phyloP scores from a whole-genome alignment of 2,113 vertebrate genomes.

The Argyrosomus japonicus region DNA sequence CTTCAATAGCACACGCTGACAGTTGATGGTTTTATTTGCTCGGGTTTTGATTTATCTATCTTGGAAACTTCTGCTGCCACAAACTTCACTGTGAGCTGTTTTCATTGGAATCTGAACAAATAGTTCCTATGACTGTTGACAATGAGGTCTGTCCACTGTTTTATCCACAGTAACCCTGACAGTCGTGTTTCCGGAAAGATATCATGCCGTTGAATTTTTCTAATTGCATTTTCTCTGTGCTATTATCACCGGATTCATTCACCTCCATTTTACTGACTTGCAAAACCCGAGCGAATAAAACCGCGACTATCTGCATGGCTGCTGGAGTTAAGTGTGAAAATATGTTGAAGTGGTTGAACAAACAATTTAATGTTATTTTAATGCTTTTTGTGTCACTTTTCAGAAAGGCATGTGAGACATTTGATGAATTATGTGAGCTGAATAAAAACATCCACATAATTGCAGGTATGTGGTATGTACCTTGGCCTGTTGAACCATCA shows the following conservation, averaged over 20 bases:
- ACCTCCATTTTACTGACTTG: not conserved
- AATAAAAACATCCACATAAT: slow-evolving; percentile 51
- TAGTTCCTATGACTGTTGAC: not conserved
- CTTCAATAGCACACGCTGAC: not conserved
- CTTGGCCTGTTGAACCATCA: slow-evolving; percentile 46
- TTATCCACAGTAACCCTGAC: not conserved
- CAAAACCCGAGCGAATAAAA: not conserved
- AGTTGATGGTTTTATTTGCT: not conserved
- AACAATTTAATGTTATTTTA: not conserved
- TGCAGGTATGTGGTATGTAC: slow-evolving; percentile 44
- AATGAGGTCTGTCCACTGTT: not conserved
- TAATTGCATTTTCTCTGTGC: not conserved
- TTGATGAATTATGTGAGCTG: slow-evolving; percentile 14
- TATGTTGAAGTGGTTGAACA: not conserved
- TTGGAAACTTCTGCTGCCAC: slow-evolving; percentile 12
- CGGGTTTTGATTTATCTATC: not conserved
- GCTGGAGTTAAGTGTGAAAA: not conserved
- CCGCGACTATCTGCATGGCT: not conserved
- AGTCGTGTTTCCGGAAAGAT: not conserved
- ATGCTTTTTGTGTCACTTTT: slow-evolving; percentile 4
- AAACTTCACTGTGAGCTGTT: slow-evolving; percentile 4
- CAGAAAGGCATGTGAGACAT: slow-evolving; percentile 10
- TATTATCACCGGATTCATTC: not conserved
- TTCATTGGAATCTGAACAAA: not conserved
- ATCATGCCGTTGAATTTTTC: not conserved